phyloP scores from a whole-genome alignment of 2,113 vertebrate species.

The Illadopsis cleaveri region DNA sequence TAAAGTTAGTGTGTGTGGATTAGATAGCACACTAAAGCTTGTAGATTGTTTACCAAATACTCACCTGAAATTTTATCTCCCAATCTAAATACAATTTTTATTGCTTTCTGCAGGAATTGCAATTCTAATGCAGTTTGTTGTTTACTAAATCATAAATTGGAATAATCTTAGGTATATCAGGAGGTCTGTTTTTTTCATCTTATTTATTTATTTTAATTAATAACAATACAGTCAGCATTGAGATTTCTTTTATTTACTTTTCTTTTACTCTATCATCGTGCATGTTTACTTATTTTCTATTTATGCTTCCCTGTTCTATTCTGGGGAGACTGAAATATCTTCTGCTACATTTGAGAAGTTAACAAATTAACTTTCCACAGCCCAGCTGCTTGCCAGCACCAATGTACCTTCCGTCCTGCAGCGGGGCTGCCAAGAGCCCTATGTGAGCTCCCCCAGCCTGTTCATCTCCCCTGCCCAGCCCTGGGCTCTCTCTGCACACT shows the following conservation, averaged over 20 bases:
- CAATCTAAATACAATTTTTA: slow-evolving; percentile 4
- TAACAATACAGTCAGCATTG: neutral
- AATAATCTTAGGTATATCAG: neutral
- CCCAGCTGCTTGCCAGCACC: neutral
- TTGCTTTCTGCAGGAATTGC: neutral
- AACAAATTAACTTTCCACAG: neutral
- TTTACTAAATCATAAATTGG: neutral
- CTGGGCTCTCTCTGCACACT: accelerated
- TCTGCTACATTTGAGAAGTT: neutral
- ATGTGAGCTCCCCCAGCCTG: neutral
- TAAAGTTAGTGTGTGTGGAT: neutral
- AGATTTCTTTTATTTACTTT: slow-evolving; percentile 13
- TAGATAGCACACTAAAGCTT: neutral
- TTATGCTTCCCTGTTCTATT: neutral
- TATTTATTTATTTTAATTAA: slow-evolving; percentile 48
- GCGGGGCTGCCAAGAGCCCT: neutral
- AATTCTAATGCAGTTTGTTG: neutral
- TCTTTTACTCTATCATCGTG: neutral
- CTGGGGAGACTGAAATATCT: neutral
- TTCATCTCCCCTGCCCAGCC: neutral
- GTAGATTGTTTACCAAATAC: neutral
- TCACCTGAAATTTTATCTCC: neutral
- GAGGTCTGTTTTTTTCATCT: neutral
- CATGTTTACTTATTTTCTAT: neutral
- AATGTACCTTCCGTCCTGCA: neutral